A percentile compares a stretch with the other conserved stretches of the same genome.
phyloP scores from a whole-genome alignment of 92 coral and sea anemone species.

The Phenganax subtilis region DNA sequence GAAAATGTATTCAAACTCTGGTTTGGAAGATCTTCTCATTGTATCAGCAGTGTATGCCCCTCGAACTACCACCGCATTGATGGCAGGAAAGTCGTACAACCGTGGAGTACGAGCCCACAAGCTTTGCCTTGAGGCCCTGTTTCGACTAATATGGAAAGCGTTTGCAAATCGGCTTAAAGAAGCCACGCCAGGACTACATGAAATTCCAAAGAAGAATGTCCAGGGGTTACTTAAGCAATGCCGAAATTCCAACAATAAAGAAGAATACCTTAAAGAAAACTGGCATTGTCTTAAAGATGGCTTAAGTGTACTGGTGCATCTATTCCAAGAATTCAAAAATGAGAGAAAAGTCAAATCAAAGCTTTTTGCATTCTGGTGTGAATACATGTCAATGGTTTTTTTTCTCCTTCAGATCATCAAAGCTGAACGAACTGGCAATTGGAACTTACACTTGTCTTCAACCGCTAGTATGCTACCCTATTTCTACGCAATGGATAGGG shows the following conservation, averaged over 20 bases:
- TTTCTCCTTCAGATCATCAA: conserved; percentile 49
- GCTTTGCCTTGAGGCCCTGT: conserved; percentile 48
- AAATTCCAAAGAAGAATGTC: conserved; percentile 8
- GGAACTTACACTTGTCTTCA: conserved; percentile 50
- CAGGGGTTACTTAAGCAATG: conserved; percentile 11
- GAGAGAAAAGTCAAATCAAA: conserved; percentile 44
- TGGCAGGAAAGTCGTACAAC: too few relatives aligned
- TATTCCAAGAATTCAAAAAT: conserved; percentile 27
- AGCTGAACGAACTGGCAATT: conserved; percentile 52
- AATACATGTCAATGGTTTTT: conserved; percentile 42
- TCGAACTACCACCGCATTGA: too few relatives aligned
- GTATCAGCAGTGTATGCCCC: conserved; percentile 16
- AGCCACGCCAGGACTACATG: conserved; percentile 5
- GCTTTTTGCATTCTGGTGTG: conserved; percentile 50
- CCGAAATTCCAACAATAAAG: conserved; percentile 15
- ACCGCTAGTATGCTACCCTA: conserved; percentile 45
- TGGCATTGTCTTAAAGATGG: conserved; percentile 36
- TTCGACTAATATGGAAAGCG: conserved; percentile 44
- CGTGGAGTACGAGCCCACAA: conserved; percentile 44
- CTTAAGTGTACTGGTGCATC: conserved; percentile 29
- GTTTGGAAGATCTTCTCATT: conserved; percentile 19
- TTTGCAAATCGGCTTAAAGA: conserved; percentile 32
- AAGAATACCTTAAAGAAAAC: conserved; percentile 32
- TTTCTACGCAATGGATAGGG: conserved; percentile 55
- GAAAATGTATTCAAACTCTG: conserved; percentile 13